Base-by-base conservation (phyloP, 2,888 invertebrate species). In the Diadegma fenestrale region DNA sequence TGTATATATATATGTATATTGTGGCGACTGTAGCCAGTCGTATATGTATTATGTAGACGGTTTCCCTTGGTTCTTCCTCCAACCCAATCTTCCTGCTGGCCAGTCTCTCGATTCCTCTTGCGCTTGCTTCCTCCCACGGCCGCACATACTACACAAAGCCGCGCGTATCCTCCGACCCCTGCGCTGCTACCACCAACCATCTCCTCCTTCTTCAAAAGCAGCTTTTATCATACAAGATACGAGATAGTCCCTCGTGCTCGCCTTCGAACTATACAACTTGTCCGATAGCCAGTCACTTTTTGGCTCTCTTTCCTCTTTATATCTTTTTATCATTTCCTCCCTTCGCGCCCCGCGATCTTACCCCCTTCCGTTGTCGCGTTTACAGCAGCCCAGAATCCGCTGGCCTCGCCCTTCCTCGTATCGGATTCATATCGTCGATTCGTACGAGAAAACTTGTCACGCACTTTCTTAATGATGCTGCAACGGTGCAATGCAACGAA, bases 181-280 rank as follows among this genome's bases (percentile, higher is more conserved):
- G 17, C 41, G 3, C 30, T 75, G 43, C 19, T 10, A 68, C n/a
- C 63, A 37, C 26, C 76, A 68, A 78, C 68, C 79, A 22, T 68
- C 72, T 30, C 72, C 72, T 48, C 45, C 48, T 8, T 71, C 58
- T 41, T 69, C 68, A 17, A 63, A 73, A 68, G 43, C 63, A 76
- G 61, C 87, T 30, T 30, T 89, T 91, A 91, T 89, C 91, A 88
- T 90, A 90, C 90, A 87, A 91, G 90, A 91, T 90, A 89, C 89
- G 88, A 91, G 88, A 90, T 89, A 90, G 88, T 87, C 88, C 80
- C 69, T 80, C 72, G 63, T 76, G 72, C 80, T 80, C 79, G 72
- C 79, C 64, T 77, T 79, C 79, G 45, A 79, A 71, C 81, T 64
- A 58, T 43, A 30, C 73, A 69, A 54, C 48, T 45, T 61, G 43